Base-by-base conservation (phyloP, 2,888 invertebrate genomes). In the Mallateleia sp. region DNA sequence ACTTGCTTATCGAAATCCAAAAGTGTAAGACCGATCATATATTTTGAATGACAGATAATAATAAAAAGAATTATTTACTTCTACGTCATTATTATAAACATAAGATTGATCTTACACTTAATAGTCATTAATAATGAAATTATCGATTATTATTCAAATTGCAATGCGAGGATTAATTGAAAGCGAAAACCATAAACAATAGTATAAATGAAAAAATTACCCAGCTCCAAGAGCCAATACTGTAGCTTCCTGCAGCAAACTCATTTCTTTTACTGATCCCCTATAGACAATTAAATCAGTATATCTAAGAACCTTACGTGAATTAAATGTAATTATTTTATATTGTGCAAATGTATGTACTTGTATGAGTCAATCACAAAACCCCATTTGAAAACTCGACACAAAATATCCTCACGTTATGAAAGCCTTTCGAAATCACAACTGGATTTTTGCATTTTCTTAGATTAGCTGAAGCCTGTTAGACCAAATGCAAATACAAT, bases 211-310 rank as follows among this genome's bases (percentile, higher is more conserved):
- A 77, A 85, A n/a, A 90, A 90, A 92, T 94, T 94, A 94, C 94
- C 94, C 94, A 92, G 93, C 92, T 92, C 93, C 94, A 91, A 94
- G 94, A 91, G 94, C 94, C 93, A 95, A 93, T 91, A 95, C 93
- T 78, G 94, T 94, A 91, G 95, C 94, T 92, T 94, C 94, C 90
- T 94, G 91, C 92, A 95, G 92, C 93, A 95, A 92, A 91, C 92
- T 94, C 93, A 95, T 91, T 91, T 94, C 93, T 77, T 94, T 93
- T 91, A 93, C 78, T 80, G 85, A 89, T 89, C 90, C 94, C 93
- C 94, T 95, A 93, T 47, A 90, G 89, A 90, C 83, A 88, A 74
- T 56, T 24, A 85, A 69, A 85, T 32, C 24, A 45, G 22, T 22
- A 77, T 18, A 32, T 79, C 67, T 56, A 14, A 60, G 47, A 47